Base-by-base conservation (phyloP, 2,797 vertebrate species). In the Anisognathus igniventris region DNA sequence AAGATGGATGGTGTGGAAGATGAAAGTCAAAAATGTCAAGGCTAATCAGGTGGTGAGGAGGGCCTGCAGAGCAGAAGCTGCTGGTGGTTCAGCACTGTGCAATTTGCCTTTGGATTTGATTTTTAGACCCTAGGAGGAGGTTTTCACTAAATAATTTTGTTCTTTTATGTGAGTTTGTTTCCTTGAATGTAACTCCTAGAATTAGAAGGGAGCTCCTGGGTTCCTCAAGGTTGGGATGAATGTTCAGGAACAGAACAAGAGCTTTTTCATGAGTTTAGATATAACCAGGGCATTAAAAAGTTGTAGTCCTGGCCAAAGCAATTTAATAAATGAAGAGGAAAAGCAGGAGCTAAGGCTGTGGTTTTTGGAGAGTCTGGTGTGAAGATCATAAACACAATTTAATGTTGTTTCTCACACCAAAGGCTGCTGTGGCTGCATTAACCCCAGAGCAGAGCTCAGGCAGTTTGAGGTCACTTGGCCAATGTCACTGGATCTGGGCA, bases 11-110 rank as follows among this genome's bases (percentile, higher is more conserved):
- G 98, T 97, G 95, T 94, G 86, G 98, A 97, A 98, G 98, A 98
- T 98, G 98, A 99, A 99, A 99, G 98, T 95, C 97, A 97, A 90
- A 98, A 98, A 97, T 98, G 97, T 98, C 98, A 97, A 97, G 96
- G 97, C 97, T 98, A 98, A 98, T 98, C 98, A 97, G 97, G 97
- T 98, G 96, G 97, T 96, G 96, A 97, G 96, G 97, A 95, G 95
- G 94, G 94, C 96, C 98, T 76, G 74, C 98, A 97, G 97, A 97
- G 98, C 57, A 30, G 40, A 60, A 70, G 39, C 35, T 72, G 44
- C 58, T 35, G 80, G n/a, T 72, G 30, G 58, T 88, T 87, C 44
- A 48, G 58, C 50, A 22, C 54, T 60, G 8, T 45, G 67, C 56
- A 10, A 17, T n/a, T 35, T 44, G 71, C 75, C 68, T 95, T 88